Base-by-base conservation (phyloP, 2,113 vertebrate genomes). In the Pantherophis guttatus region DNA sequence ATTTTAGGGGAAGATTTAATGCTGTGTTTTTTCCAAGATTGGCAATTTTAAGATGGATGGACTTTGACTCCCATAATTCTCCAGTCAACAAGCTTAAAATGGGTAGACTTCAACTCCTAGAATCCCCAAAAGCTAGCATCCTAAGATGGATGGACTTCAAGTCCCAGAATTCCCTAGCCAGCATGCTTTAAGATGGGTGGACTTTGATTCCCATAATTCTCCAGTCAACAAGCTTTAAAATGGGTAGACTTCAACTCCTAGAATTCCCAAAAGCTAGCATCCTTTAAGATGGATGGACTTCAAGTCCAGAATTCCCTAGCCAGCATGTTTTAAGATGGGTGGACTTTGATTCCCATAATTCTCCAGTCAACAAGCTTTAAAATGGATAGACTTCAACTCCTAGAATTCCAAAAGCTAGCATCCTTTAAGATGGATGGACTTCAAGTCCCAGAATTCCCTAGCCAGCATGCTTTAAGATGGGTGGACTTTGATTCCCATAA, bases 291-390 rank as follows among this genome's bases (percentile, higher is more conserved):
- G 17, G 15, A 1, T 39, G 70, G 33, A 81, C 70, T 33, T 75
- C 2, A 0, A 19, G 0, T 8, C 15, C 70, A 15, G 39, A 39
- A 39, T 81, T 39, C 6, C 1, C 15, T 7, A 81, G n/a, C 0
- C 13, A 65, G 1, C 1, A 13, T 13, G 11, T 11, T n/a, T 13
- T 65, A 65, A 65, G 12, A 5, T 29, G 3, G 26, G 1, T 29
- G 1, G 26, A 12, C 26, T 29, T 65, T 10, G 5, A 65, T 26
- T 12, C 59, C 10, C 0, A 33, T 13, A 33, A n/a, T 75, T 17
- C 65, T 13, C 13, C 12, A 44, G 39, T 39, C 39, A 39, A 1
- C 39, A n/a, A n/a, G n/a, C n/a, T n/a, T n/a, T n/a, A n/a, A n/a
- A n/a, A n/a, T n/a, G n/a, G n/a, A n/a, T n/a, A n/a, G n/a, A n/a